Percentiles rank a stretch among this genome's conserved stretches.
These are phyloP conservation scores for Perodicticus potto DNA, from an alignment of 2,797 vertebrate genomes.

Conservation along the genomic window DNA sequence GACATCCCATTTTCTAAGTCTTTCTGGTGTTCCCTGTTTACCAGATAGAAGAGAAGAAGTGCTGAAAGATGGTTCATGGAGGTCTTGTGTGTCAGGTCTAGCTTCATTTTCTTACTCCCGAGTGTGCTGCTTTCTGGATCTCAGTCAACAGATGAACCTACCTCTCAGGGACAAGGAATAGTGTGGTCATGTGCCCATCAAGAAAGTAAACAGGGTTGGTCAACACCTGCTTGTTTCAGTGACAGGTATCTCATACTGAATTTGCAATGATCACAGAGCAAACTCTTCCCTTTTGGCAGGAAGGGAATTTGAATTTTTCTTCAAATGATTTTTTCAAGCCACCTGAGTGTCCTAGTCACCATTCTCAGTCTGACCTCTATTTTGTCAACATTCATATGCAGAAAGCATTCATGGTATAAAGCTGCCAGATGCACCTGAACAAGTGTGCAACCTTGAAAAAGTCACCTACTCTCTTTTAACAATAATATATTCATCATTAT, in stretches of 20 bases:
- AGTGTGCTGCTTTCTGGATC: not conserved
- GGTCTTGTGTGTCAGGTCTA: not conserved
- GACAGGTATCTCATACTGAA: not conserved
- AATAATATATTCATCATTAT: not conserved
- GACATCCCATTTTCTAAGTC: not conserved
- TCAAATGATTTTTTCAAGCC: not conserved
- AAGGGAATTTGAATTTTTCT: not conserved
- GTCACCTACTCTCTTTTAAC: not conserved
- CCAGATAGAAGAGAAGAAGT: not conserved
- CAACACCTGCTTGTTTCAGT: not conserved
- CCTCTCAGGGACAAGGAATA: not conserved
- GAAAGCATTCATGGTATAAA: not conserved
- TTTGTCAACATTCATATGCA: not conserved
- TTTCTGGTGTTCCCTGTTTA: not conserved
- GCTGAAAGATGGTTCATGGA: no score
- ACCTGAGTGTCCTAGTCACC: not conserved
- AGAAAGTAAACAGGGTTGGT: not conserved
- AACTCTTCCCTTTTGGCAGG: not conserved
- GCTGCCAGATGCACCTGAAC: fast-evolving
- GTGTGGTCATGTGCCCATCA: not conserved
- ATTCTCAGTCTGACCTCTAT: not conserved
- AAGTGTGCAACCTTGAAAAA: not conserved
- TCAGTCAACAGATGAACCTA: not conserved
- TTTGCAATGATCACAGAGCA: not conserved
- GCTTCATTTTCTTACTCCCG: not conserved